Base-by-base conservation (phyloP, 2,888 invertebrate species). In the Eurytoma californica region DNA sequence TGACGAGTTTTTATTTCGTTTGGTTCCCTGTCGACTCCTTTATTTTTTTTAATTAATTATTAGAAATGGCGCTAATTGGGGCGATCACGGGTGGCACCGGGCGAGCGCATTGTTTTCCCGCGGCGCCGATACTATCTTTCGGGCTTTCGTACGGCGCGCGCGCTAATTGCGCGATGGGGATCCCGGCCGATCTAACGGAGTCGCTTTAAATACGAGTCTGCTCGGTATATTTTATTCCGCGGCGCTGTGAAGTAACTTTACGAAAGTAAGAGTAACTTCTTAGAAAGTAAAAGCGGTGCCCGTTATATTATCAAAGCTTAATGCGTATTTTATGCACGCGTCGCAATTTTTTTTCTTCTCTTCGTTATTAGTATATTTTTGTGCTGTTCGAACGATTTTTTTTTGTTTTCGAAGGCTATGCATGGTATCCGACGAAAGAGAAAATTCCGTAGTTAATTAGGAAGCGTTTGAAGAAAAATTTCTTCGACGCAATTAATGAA, bases 251-350 rank as follows among this genome's bases (percentile, higher is more conserved):
- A 75, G 79, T 75, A 70, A 78, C 67, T 67, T 60, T 53, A 70
- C 24, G 75, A 79, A 70, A 75, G 79, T 79, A 70, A 74, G 24
- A 79, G 74, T 28, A 39, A 61, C 53, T 70, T 70, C 60, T 53
- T 66, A 53, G 75, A 79, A 79, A 79, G 75, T 75, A 79, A 79
- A 79, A 75, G 74, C 47, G 16, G 12, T 66, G 49, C 9, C 9
- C 39, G 39, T 39, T 39, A 39, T 57, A 66, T 70, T 60, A 70
- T 70, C 57, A 63, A 69, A 51, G 20, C 47, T 63, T 60, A 30
- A 75, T 72, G 53, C 63, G 53, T 55, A 72, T 30, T 57, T 74
- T 55, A 74, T 74, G 74, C 74, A 49, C 55, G 61, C 57, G 63
- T 39, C 39, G 57, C 65, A 53, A 63, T 73, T 53, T 63, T 18